These are phyloP conservation scores for Pseudopipra pipra DNA, from an alignment of 2,113 vertebrate genomes.

Conservation along the genomic window DNA sequence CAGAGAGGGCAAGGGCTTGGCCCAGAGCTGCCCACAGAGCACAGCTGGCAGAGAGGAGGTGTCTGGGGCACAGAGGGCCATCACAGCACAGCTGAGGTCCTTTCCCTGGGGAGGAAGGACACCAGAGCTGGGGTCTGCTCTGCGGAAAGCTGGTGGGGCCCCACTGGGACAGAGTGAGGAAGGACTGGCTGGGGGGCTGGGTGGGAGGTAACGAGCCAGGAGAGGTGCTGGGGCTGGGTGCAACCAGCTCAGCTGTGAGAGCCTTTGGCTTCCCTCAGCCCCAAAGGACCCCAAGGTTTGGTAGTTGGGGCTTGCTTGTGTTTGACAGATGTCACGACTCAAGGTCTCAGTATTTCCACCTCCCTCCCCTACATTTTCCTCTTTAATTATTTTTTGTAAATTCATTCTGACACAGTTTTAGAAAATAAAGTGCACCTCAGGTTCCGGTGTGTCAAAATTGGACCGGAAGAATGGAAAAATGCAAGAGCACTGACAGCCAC, in stretches of 20 bases:
- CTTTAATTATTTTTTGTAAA: background rate
- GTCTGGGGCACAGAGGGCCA: background rate
- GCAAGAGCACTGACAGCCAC: background rate
- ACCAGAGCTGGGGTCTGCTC: background rate
- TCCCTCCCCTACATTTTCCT: background rate
- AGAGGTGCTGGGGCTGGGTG: background rate
- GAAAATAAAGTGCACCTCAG: accelerated
- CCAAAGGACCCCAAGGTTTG: accelerated
- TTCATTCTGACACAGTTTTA: background rate
- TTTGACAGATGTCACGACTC: background rate
- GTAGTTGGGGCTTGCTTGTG: background rate
- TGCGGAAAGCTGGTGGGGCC: background rate
- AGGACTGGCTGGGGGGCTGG: background rate
- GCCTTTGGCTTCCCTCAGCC: background rate
- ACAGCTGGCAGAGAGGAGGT: background rate
- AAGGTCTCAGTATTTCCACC: background rate
- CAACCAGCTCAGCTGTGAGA: background rate
- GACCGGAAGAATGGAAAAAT: background rate
- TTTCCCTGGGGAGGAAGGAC: background rate
- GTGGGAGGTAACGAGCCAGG: background rate
- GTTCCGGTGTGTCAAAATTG: background rate
- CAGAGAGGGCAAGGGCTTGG: background rate
- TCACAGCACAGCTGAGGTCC: background rate
- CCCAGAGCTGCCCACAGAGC: background rate
- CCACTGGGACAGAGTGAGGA: background rate